phyloP scores from a whole-genome alignment of 2,797 vertebrate species.

The Pangasius larnaudii region DNA sequence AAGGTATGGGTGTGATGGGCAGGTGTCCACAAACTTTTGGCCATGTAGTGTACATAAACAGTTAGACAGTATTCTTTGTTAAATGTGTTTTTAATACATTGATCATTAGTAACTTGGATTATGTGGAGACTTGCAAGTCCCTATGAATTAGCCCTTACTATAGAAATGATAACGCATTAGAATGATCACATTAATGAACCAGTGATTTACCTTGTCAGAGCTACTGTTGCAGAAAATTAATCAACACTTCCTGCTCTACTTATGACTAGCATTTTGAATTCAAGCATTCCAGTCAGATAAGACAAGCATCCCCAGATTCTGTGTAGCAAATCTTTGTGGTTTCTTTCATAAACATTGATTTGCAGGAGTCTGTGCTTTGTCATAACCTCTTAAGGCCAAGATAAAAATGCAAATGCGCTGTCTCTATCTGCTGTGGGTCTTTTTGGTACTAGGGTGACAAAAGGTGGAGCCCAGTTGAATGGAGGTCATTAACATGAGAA shows the following conservation, averaged over 20 bases:
- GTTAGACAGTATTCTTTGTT: background rate
- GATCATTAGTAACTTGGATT: background rate
- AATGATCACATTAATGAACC: background rate
- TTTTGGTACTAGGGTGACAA: constrained; percentile 58
- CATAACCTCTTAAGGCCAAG: constrained; percentile 40
- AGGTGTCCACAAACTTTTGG: background rate
- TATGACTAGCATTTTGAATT: background rate
- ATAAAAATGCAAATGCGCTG: constrained; percentile 58
- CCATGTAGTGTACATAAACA: background rate
- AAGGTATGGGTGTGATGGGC: background rate
- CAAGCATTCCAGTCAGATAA: background rate
- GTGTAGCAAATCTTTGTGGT: background rate
- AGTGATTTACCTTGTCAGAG: background rate
- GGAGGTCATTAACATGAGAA: constrained; percentile 73
- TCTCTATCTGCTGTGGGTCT: constrained; percentile 50
- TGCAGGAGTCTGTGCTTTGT: background rate
- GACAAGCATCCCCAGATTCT: background rate
- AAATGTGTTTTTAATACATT: background rate
- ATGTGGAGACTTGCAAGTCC: background rate
- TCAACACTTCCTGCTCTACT: background rate
- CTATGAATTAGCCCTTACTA: background rate
- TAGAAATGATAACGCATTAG: background rate
- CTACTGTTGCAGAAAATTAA: background rate
- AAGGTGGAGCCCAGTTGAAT: constrained; percentile 56
- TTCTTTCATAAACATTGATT: background rate